phyloP scores from a whole-genome alignment of 2,113 vertebrate genomes.

The Rhynchopsitta pachyrhyncha region DNA sequence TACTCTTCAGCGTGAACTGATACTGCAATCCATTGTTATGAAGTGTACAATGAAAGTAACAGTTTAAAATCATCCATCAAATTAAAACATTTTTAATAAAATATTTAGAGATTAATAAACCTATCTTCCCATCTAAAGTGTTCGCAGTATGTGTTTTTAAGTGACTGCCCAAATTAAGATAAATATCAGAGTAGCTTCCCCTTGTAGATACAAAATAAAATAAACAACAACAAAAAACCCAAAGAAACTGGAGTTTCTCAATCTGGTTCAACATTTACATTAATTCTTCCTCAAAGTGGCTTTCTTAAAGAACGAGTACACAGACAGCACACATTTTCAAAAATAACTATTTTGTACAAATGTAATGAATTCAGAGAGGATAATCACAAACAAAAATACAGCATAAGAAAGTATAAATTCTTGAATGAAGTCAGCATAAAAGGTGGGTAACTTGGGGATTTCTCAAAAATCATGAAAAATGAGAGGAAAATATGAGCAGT shows the following conservation, averaged over 20 bases:
- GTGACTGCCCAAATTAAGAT: not conserved
- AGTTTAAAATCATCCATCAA: not conserved
- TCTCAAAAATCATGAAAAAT: not conserved
- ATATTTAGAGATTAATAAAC: not conserved
- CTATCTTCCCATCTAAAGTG: not conserved
- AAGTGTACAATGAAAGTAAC: not conserved
- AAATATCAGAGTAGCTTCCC: slow-evolving; percentile 43
- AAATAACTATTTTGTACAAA: not conserved
- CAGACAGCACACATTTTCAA: not conserved
- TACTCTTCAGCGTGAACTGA: not conserved
- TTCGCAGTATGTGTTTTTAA: not conserved
- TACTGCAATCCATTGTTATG: not conserved
- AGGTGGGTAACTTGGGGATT: not conserved
- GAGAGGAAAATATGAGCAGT: not conserved
- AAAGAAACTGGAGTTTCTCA: not conserved
- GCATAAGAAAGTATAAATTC: not conserved
- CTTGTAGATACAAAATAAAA: not conserved
- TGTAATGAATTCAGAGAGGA: not conserved
- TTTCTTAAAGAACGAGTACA: not conserved
- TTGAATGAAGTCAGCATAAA: not conserved
- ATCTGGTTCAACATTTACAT: not conserved
- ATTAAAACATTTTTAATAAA: not conserved
- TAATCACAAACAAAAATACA: not conserved
- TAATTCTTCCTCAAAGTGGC: not conserved
- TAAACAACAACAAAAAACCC: not conserved